Conservation (phyloP, 2,888 invertebrate species). For the Drosophila villosipedis region DNA sequence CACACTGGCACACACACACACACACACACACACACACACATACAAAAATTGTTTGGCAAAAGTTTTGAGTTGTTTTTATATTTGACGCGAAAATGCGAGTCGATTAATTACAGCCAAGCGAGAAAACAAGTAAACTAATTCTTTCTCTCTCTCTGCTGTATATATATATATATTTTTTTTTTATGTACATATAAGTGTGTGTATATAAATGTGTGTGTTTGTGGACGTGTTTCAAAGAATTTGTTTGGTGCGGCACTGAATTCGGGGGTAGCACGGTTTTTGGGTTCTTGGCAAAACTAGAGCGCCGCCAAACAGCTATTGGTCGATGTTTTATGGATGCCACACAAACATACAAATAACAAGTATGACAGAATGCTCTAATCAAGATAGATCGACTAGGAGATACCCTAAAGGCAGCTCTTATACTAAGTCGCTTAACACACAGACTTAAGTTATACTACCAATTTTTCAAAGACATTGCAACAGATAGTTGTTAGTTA, state of each 20-base stretch:
- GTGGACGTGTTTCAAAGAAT: conserved; percentile 37
- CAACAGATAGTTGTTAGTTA: neutral
- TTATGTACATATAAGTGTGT: neutral
- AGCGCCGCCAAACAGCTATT: conserved; percentile 21
- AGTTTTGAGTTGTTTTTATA: conserved; percentile 60
- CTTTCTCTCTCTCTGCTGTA: neutral
- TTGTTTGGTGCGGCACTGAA: conserved; percentile 47
- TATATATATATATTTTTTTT: conserved; percentile 4
- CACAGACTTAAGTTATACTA: neutral
- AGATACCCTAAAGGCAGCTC: neutral
- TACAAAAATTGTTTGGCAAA: conserved; percentile 52
- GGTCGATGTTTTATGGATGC: conserved; percentile 60
- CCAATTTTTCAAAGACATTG: neutral
- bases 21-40: neutral
- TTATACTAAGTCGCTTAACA: neutral
- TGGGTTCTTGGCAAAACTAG: conserved; percentile 15
- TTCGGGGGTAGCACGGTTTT: conserved; percentile 33
- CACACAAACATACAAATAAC: conserved; percentile 36
- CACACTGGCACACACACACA: neutral
- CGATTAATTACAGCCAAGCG: conserved; percentile 72
- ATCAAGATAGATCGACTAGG: neutral
- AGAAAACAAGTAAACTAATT: conserved; percentile 25
- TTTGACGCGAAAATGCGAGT: conserved; percentile 69
- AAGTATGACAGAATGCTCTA: neutral
- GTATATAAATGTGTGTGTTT: conserved; percentile 4